Conservation (phyloP, 2,888 invertebrate genomes). For the Caenorhabditis sp. region DNA sequence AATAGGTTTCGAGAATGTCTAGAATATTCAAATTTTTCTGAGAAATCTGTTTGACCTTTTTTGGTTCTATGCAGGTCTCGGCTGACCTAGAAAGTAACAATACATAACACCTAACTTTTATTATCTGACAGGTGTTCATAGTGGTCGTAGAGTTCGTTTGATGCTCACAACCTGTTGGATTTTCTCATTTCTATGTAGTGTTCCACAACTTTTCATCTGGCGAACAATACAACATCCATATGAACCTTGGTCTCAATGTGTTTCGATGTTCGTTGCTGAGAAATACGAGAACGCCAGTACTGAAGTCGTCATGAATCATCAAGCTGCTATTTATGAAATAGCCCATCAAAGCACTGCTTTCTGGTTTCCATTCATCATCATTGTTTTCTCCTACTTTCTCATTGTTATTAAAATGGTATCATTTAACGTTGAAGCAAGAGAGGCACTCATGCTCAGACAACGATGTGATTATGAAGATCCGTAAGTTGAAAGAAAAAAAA, state of each 20-base stretch:
- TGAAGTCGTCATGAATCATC: not conserved
- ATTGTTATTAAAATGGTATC: slow-evolving; percentile 40
- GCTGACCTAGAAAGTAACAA: too few relatives aligned
- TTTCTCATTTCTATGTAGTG: slow-evolving; percentile 51
- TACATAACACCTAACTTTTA: too few relatives aligned
- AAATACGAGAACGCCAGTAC: not conserved
- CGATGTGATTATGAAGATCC: not conserved
- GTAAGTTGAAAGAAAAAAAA: slow-evolving; percentile 1
- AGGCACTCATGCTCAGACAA: not conserved
- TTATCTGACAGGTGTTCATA: slow-evolving; percentile 46
- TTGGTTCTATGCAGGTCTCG: too few relatives aligned
- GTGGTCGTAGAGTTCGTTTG: slow-evolving; percentile 45
- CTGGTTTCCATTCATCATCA: slow-evolving; percentile 43
- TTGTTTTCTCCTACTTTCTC: slow-evolving; percentile 28
- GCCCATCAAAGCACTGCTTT: slow-evolving; percentile 38
- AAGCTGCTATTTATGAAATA: slow-evolving; percentile 48
- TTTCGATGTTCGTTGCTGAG: slow-evolving; percentile 52
- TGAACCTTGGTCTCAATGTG: slow-evolving; percentile 55
- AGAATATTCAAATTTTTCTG: too few relatives aligned
- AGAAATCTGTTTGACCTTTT: too few relatives aligned
- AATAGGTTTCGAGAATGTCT: too few relatives aligned
- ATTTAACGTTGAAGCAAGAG: not conserved
- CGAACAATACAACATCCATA: slow-evolving; percentile 39
- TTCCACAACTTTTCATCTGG: slow-evolving; percentile 66
- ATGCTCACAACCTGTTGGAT: slow-evolving; percentile 51